Evolutionary conservation across 2,888 invertebrate species (phyloP).

Genomic region (Caenorhabditis imperialis): DNA sequence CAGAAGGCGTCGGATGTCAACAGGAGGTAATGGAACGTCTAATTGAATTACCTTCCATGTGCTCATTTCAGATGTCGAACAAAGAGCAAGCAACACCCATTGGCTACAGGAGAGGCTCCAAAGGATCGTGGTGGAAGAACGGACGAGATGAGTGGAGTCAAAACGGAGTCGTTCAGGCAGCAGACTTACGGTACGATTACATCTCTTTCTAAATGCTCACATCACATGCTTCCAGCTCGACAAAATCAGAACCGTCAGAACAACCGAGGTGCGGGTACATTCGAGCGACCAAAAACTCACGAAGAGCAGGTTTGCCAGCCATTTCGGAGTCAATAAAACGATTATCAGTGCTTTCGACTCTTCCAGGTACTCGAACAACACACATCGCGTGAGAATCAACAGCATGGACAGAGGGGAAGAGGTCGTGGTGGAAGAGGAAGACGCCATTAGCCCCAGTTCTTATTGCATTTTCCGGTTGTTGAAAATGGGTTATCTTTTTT

Average conservation of each 20-base stretch:
- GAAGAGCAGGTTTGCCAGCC: constrained; percentile 33
- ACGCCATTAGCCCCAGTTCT: background rate
- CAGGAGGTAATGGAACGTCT: constrained; percentile 10
- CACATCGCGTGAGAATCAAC: constrained; percentile 32
- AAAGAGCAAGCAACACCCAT: constrained; percentile 53
- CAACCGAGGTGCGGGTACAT: constrained; percentile 7
- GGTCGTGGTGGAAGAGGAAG: constrained; percentile 31
- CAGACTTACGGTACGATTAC: constrained; percentile 10
- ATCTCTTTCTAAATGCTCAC: background rate
- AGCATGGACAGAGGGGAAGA: constrained; percentile 52
- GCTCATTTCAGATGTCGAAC: constrained; percentile 22
- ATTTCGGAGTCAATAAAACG: constrained; percentile 15
- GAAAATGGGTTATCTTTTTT: too few relatives aligned
- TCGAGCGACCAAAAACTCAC: constrained; percentile 40
- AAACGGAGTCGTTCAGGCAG: constrained; percentile 33
- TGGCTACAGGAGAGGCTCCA: constrained; percentile 41
- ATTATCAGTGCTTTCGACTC: constrained; percentile 1
- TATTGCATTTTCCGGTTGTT: too few relatives aligned
- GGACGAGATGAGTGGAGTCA: constrained; percentile 31
- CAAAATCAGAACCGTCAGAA: too few relatives aligned
- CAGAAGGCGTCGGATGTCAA: constrained; percentile 46
- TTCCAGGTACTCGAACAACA: constrained; percentile 45
- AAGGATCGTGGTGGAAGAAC: constrained; percentile 63
- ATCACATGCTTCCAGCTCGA: background rate
- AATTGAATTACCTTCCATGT: background rate